These are phyloP conservation scores for Pseudomyrmex gracilis DNA, from an alignment of 1,140 invertebrate genomes.

Conservation along the genomic window DNA sequence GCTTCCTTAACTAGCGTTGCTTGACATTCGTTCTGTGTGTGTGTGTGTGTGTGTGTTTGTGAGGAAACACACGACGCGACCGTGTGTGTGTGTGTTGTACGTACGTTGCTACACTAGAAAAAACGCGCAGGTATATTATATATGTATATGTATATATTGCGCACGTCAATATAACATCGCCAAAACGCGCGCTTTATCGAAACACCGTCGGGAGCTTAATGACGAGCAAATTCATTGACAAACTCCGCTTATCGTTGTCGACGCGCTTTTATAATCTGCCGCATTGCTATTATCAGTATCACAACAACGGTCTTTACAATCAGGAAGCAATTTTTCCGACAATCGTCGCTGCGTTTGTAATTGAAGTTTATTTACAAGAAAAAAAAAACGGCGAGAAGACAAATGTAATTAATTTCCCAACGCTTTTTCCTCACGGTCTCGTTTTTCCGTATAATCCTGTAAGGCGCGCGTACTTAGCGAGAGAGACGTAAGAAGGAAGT, in stretches of 20 bases:
- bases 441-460: not conserved
- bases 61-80: no score
- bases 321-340: not conserved
- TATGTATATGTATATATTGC: no score
- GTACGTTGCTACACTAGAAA: no score
- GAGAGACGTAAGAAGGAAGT: constrained; percentile 42
- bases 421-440: not conserved
- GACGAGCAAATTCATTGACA: constrained; percentile 25
- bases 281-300: constrained; percentile 23
- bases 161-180: no score
- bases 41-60: no score
- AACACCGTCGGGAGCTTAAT: not conserved
- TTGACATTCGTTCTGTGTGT: not conserved
- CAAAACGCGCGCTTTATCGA: not conserved
- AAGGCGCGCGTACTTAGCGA: constrained; percentile 14
- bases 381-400: not conserved
- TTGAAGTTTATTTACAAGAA: not conserved
- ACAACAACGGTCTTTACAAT: not conserved
- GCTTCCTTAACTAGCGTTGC: not conserved
- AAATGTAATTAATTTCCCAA: not conserved
- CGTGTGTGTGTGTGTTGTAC: no score
- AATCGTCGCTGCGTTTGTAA: not conserved
- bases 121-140: not conserved
- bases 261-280: not conserved
- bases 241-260: not conserved